A percentile compares a stretch with the other conserved stretches of the same genome.
Conservation (phyloP, 2,113 vertebrate species). For the Manacus vitellinus region DNA sequence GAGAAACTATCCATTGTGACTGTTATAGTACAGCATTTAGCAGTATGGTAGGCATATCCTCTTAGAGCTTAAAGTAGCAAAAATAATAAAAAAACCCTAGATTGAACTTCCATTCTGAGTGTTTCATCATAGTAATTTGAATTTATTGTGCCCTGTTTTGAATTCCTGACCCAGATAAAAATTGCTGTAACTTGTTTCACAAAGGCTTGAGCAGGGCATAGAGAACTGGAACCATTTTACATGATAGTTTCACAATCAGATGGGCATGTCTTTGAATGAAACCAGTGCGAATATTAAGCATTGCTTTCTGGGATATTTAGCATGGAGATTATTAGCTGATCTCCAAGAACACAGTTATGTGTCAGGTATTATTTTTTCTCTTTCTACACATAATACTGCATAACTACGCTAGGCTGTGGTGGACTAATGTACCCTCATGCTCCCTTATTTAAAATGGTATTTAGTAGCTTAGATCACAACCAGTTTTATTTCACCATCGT, state of each 20-base stretch:
- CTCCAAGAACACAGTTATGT: not conserved
- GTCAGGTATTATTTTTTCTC: not conserved
- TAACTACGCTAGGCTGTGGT: not conserved
- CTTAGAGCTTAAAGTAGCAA: not conserved
- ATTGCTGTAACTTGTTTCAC: slow-evolving; percentile 15
- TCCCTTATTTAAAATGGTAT: not conserved
- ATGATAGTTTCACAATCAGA: not conserved
- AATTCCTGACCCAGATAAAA: slow-evolving; percentile 22
- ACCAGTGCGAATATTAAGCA: not conserved
- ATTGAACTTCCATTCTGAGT: not conserved
- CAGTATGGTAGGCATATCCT: not conserved
- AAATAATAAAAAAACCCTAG: not conserved
- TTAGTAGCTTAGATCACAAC: not conserved
- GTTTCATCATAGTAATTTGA: not conserved
- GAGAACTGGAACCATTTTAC: not conserved
- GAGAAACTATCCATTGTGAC: not conserved
- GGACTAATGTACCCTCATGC: not conserved
- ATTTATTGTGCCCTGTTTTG: not conserved
- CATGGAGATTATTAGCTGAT: not conserved
- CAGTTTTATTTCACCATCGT: not conserved
- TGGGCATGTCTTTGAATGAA: not conserved
- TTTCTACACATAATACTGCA: not conserved
- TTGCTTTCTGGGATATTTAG: slow-evolving; percentile 11
- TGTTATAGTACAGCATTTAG: not conserved
- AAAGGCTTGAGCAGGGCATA: not conserved